Conservation (phyloP, 1,140 invertebrate genomes). For the Olivierus martensii region DNA sequence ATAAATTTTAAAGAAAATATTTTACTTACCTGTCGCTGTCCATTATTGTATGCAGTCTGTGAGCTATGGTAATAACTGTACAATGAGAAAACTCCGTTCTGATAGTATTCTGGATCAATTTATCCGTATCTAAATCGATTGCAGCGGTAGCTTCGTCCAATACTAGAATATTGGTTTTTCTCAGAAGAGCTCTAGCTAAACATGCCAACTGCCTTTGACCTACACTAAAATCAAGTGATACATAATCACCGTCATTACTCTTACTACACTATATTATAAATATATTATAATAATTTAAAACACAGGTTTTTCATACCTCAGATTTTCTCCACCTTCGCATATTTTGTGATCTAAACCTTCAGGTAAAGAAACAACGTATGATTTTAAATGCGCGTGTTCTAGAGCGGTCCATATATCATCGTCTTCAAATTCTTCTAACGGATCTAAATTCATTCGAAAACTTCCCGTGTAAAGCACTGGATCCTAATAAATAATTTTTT, state of each 20-base stretch:
- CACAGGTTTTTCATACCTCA: slow-evolving; percentile 21
- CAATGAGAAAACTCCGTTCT: slow-evolving; percentile 28
- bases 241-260: too few species aligned
- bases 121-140: slow-evolving; percentile 30
- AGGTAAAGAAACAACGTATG: slow-evolving; percentile 8
- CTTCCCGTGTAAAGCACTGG: slow-evolving; percentile 39
- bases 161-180: slow-evolving; percentile 41
- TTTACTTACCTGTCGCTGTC: slow-evolving; percentile 22
- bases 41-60: slow-evolving; percentile 33
- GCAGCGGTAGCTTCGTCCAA: slow-evolving; percentile 35
- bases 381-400: slow-evolving; percentile 19
- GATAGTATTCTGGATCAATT: slow-evolving; percentile 31
- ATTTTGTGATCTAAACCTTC: slow-evolving; percentile 14
- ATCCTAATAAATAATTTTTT: slow-evolving; percentile 29
- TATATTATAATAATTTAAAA: too few species aligned
- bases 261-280: too few species aligned
- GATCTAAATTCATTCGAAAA: slow-evolving; percentile 31
- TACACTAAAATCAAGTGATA: slow-evolving; percentile 30
- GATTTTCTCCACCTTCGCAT: slow-evolving; percentile 15
- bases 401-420: slow-evolving; percentile 20
- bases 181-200: slow-evolving; percentile 38
- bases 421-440: slow-evolving; percentile 17
- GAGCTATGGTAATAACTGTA: slow-evolving; percentile 35
- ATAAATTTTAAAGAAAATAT: neutral
- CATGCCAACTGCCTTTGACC: slow-evolving; percentile 41